phyloP scores from a whole-genome alignment of 2,888 invertebrate genomes.

The Aphodius sticticus region DNA sequence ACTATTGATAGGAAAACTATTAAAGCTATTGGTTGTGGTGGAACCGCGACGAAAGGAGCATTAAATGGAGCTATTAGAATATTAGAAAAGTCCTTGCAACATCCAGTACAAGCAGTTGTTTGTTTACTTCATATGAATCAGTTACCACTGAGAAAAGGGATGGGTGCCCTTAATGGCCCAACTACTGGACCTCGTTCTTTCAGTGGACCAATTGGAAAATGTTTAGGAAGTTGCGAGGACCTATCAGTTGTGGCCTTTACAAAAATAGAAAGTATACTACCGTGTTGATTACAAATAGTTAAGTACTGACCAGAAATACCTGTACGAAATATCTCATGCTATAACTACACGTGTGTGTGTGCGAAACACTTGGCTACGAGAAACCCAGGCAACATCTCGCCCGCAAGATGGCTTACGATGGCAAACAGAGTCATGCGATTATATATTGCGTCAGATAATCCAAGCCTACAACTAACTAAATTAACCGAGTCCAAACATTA shows the following conservation, averaged over 20 bases:
- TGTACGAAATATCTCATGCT: constrained; percentile 36
- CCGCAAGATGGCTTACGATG: constrained; percentile 36
- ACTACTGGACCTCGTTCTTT: constrained; percentile 43
- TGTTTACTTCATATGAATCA: neutral
- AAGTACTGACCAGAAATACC: constrained; percentile 42
- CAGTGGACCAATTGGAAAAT: constrained; percentile 44
- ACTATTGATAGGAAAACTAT: constrained; percentile 12
- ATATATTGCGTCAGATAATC: constrained; percentile 36
- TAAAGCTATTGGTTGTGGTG: constrained; percentile 23
- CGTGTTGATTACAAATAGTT: constrained; percentile 25
- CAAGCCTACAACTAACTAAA: constrained; percentile 33
- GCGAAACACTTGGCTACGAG: constrained; percentile 32
- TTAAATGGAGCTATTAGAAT: neutral
- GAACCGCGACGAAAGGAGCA: neutral
- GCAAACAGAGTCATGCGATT: constrained; percentile 37
- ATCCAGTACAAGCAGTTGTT: neutral
- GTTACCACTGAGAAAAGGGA: neutral
- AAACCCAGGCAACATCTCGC: constrained; percentile 35
- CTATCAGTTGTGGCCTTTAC: constrained; percentile 28
- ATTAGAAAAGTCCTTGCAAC: neutral
- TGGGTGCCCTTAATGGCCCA: constrained; percentile 38
- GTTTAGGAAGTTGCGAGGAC: constrained; percentile 37
- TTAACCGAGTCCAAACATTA: constrained; percentile 33
- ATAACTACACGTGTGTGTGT: constrained; percentile 31
- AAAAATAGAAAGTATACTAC: constrained; percentile 12